Evolutionary conservation across 2,797 vertebrate genomes (phyloP), one percentile per base, ranked within the genome.

Genomic region (Molossus molossus): DNA sequence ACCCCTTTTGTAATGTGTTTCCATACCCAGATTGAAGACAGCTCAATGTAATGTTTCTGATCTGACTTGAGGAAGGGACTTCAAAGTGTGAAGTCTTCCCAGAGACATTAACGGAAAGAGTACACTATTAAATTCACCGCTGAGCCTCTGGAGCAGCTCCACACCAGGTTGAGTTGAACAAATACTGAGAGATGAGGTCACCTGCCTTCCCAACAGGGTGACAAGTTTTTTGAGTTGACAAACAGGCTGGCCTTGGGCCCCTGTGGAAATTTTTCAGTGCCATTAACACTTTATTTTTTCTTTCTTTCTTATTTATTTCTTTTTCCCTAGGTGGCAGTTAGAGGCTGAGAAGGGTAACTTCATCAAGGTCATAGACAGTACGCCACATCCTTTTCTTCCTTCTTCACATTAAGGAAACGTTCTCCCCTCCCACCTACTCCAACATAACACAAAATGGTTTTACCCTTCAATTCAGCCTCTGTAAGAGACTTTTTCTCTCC

Each of bases 141-240:
- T 7, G 57, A 60, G 57, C 9, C 48, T 69, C 37, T 73, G 53
- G 45, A 5, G 64, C 37, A 85, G 55, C 6, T 75, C n/a, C 75
- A 45, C 1, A 17, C 13, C 9, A 81, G 55, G 23, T 70, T 3
- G 11, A 81, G 29, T 53, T 48, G 33, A 48, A 40, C 0, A 57
- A 2, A 7, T 64, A 69, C 0, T 48, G 8, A 81, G 91, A 81
- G 53, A 85, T 76, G 17, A 57, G 21, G 4, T 29, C 60, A 40
- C 9, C 20, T 65, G 65, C 23, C 21, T 85, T 88, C 55, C 45
- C 58, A 23, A 88, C 2, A 21, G 57, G 50, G 58, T 72, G 69
- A 67, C 5, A 79, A 4, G 9, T 64, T 94, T 94, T 62, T 75
- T 88, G 48, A 84, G 29, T 45, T 91, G 45, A 85, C 48, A 90